Evolutionary conservation across 2,113 vertebrate species (phyloP), one percentile per base, ranked within the genome.

Genomic region (Vombatus ursinus): DNA sequence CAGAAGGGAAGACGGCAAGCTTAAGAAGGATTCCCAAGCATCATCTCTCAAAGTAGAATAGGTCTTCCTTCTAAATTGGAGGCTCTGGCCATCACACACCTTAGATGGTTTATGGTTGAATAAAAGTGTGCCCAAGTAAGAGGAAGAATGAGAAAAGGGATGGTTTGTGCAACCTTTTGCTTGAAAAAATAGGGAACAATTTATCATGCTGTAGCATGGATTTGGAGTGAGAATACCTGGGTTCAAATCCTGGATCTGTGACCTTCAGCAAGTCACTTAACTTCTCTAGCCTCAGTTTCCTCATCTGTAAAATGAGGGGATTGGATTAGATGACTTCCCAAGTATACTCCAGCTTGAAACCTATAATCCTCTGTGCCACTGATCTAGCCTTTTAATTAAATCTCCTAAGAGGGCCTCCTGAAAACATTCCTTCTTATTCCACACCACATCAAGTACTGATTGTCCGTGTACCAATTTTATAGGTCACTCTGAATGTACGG

Each of bases 381-480:
- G 57, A 68, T 37, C 57, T 68, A 44, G 37, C n/a, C n/a, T 22
- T 84, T 44, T 44, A n/a, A 77, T 77, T n/a, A n/a, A 77, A 77
- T 77, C 61, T n/a, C 31, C 37, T 16, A 77, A 77, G 37, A 93
- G 92, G 54, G 50, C 77, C 48, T 90, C 47, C 53, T 91, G 19
- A 95, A 97, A 54, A 97, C 90, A 94, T 28, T 14, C 14, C 68
- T 90, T 94, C 77, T 93, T 57, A 84, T 84, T 37, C 68, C 68
- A 77, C 37, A 77, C 37, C 68, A 26, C 77, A 92, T 25, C 44
- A 19, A 28, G 68, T 77, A 95, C 84, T 90, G 57, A 94, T 90
- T 94, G 94, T 95, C 93, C 16, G 31, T 25, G 52, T 9, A 12
- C 50, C 37, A 10, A 90, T 94, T 96, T 5, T 52, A 51, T 22